phyloP scores from a whole-genome alignment of 1,140 invertebrate species.

The Orius insidiosus region DNA sequence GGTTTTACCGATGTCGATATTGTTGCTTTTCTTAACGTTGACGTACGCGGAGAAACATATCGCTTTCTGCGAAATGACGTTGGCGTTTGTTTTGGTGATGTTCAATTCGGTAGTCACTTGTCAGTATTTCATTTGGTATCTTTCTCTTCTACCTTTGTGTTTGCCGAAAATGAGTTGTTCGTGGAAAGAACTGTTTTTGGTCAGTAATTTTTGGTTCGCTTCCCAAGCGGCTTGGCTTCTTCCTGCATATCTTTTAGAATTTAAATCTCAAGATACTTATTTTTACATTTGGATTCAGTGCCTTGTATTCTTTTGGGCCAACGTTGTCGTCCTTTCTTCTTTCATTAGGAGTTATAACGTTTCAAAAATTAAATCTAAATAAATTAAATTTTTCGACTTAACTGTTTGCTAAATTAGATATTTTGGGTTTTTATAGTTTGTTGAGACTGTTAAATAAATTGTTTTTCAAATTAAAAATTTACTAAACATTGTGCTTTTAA shows the following conservation, averaged over 20 bases:
- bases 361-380: too few relatives aligned
- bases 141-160: constrained; percentile 67
- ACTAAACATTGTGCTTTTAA: too few relatives aligned
- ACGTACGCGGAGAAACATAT: constrained; percentile 50
- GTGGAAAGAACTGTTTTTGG: constrained; percentile 27
- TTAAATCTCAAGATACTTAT: constrained; percentile 67
- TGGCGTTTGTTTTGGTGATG: constrained; percentile 77
- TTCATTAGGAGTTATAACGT: constrained; percentile 39
- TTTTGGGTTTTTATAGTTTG: too few relatives aligned
- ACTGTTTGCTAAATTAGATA: too few relatives aligned
- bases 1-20: constrained; percentile 52
- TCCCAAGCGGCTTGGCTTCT: constrained; percentile 77
- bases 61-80: constrained; percentile 66
- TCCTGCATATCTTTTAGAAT: constrained; percentile 81
- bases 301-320: constrained; percentile 57
- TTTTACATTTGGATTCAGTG: constrained; percentile 59
- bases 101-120: constrained; percentile 95
- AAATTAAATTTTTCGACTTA: too few relatives aligned
- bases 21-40: constrained; percentile 50
- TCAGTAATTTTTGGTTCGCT: constrained; percentile 48
- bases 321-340: constrained; percentile 51
- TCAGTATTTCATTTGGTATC: constrained; percentile 96
- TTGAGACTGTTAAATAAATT: too few relatives aligned
- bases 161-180: constrained; percentile 38
- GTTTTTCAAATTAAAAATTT: too few relatives aligned